These are phyloP conservation scores for Melanostoma mellinum DNA, from an alignment of 2,888 invertebrate species.

Conservation along the genomic window DNA sequence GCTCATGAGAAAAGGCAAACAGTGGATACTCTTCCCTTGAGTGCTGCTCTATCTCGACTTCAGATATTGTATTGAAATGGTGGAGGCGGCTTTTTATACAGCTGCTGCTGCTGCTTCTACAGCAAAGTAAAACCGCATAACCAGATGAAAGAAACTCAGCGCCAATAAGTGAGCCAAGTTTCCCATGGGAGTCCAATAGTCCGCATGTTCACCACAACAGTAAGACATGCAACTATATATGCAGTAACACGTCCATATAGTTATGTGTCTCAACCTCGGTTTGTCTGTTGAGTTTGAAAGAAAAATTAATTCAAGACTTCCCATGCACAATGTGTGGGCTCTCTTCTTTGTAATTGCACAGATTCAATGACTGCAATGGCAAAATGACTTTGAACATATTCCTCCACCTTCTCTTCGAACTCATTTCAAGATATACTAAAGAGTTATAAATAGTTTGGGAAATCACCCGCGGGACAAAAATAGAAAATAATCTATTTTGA, in stretches of 20 bases:
- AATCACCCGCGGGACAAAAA: slow-evolving; percentile 37
- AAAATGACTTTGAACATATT: slow-evolving; percentile 8
- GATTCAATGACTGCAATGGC: slow-evolving; percentile 34
- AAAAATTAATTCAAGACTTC: slow-evolving; percentile 53
- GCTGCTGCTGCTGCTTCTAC: slow-evolving; percentile 21
- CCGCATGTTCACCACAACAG: slow-evolving; percentile 22
- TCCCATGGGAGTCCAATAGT: slow-evolving; percentile 47
- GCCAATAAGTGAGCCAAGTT: slow-evolving; percentile 66
- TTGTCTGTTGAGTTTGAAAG: slow-evolving; percentile 26
- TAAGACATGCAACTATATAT: slow-evolving; percentile 46
- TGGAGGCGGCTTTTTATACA: slow-evolving; percentile 29
- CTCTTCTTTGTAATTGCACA: slow-evolving; percentile 15
- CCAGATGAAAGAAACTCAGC: slow-evolving; percentile 68
- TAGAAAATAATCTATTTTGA: slow-evolving; percentile 64
- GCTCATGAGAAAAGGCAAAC: background rate
- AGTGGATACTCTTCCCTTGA: slow-evolving; percentile 10
- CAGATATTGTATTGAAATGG: slow-evolving; percentile 40
- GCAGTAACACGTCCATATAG: background rate
- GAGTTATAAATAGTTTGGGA: slow-evolving; percentile 61
- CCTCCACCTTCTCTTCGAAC: background rate
- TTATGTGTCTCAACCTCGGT: background rate
- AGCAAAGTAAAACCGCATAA: slow-evolving; percentile 35
- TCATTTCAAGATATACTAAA: background rate
- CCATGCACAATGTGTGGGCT: slow-evolving; percentile 48
- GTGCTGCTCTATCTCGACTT: slow-evolving; percentile 51